Evolutionary conservation across 2,113 vertebrate genomes (phyloP), one percentile per base, ranked within the genome.

Genomic region (Herpetotheres cachinnans): DNA sequence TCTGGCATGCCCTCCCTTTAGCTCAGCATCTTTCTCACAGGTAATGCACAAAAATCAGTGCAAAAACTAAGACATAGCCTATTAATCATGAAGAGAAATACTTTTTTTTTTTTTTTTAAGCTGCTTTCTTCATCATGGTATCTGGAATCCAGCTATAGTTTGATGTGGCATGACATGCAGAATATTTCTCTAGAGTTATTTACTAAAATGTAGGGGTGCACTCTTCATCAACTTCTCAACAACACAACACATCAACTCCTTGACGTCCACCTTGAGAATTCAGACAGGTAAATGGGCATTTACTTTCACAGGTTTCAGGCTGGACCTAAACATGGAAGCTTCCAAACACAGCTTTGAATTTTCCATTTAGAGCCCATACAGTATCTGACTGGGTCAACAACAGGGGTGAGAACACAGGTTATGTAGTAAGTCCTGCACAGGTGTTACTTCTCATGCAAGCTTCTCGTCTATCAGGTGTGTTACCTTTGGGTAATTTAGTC

Each of bases 401-500:
- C 13, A 62, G 38, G 30, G 21, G 6, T 86, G 46, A 83, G 50
- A 92, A 44, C 7, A 16, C 5, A 52, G 69, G 2, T 76, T 90
- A 36, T 32, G 11, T 42, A 82, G 36, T 85, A 90, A 89, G 38
- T 61, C 58, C 27, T 27, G 38, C n/a, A 40, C 55, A 36, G 74
- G 67, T 95, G 74, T 89, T 86, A 92, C 42, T 95, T 94, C 65
- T 85, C 34, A 44, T 34, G 24, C 9, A 32, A 74, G 42, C 52
- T 71, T 90, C 62, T 58, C 4, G 5, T 79, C 47, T 86, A 20
- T 38, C 10, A 22, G 59, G 69, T 62, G 10, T 93, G 90, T 62
- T 83, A 52, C 40, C 20, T 95, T 93, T 73, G 77, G 73, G 78
- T 95, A 40, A 93, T 93, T 83, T 52, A 91, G 66, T 89, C 67